Conservation (phyloP, 2,797 vertebrate genomes). For the Sebastes hubbsi region DNA sequence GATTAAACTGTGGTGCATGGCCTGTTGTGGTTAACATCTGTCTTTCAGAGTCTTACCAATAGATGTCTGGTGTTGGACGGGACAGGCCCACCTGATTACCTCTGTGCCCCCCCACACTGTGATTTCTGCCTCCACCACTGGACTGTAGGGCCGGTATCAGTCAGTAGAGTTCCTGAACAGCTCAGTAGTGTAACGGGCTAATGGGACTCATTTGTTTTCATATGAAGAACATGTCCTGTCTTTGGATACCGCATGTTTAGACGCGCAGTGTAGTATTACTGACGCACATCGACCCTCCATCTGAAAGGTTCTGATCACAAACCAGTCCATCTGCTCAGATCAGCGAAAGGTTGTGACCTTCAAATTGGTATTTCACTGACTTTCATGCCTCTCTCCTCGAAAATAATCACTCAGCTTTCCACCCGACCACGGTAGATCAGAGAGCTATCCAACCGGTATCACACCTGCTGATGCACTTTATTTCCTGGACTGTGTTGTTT, state of each 20-base stretch:
- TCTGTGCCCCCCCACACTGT: too few relatives aligned
- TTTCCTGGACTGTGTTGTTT: constrained; percentile 22
- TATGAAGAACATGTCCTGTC: neutral
- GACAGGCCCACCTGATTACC: too few relatives aligned
- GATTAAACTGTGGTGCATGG: too few relatives aligned
- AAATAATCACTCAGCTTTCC: constrained; percentile 53
- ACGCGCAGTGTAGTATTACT: constrained; percentile 17
- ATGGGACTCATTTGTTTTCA: constrained; percentile 35
- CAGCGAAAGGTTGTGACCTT: constrained; percentile 78
- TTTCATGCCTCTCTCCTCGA: constrained; percentile 67
- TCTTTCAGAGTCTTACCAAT: too few relatives aligned
- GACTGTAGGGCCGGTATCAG: neutral
- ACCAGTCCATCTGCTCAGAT: constrained; percentile 72
- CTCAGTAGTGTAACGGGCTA: neutral
- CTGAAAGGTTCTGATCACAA: constrained; percentile 76
- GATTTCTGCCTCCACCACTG: too few relatives aligned
- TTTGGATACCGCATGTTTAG: constrained; percentile 32
- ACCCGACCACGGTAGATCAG: constrained; percentile 34
- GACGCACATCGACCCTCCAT: constrained; percentile 46
- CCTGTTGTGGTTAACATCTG: too few relatives aligned
- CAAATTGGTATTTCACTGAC: constrained; percentile 76
- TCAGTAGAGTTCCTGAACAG: neutral
- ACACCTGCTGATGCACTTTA: neutral
- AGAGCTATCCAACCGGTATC: neutral
- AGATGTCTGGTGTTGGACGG: too few relatives aligned